Percentiles rank a stretch among this genome's conserved stretches.
Evolutionary conservation across 1,140 invertebrate species (phyloP).

Genomic region (Nasonia vitripennis): DNA sequence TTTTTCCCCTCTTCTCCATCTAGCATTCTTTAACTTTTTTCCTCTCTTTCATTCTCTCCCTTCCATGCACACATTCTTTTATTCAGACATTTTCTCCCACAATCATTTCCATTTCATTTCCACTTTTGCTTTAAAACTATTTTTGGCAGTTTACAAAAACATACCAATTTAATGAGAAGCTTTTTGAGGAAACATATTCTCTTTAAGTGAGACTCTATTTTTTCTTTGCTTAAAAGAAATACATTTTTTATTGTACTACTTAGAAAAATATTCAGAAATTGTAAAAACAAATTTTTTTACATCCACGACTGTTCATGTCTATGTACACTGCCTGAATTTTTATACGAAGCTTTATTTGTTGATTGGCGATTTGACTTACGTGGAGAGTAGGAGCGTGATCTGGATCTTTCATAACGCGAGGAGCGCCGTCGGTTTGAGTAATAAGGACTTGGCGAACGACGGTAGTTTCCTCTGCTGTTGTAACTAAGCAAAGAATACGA

Average conservation of each 20-base stretch:
- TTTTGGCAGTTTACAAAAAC: conserved; percentile 55
- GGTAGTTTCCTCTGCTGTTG: conserved; percentile 71
- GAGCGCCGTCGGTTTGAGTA: conserved; percentile 74
- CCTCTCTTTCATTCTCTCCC: background rate
- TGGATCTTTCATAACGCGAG: conserved; percentile 82
- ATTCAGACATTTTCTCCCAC: too few relatives aligned
- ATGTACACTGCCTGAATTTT: conserved; percentile 65
- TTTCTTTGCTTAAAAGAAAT: conserved; percentile 1
- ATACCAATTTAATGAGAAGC: conserved; percentile 32
- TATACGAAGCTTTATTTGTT: conserved; percentile 53
- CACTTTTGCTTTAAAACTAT: conserved; percentile 1
- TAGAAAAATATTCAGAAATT: background rate
- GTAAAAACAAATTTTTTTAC: conserved; percentile 31
- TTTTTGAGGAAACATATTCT: background rate
- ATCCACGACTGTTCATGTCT: conserved; percentile 57
- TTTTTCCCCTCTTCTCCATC: conserved; percentile 22
- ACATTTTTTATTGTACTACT: background rate
- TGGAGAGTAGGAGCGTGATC: conserved; percentile 90
- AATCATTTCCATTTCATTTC: too few relatives aligned
- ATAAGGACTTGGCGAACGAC: conserved; percentile 81
- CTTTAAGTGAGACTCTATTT: background rate
- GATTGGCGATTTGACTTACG: conserved; percentile 79
- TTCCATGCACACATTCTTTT: conserved; percentile 22
- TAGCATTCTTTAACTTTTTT: background rate
- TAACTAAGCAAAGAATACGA: conserved; percentile 52